Conservation (phyloP, 2,113 vertebrate species). For the Neofelis nebulosa region DNA sequence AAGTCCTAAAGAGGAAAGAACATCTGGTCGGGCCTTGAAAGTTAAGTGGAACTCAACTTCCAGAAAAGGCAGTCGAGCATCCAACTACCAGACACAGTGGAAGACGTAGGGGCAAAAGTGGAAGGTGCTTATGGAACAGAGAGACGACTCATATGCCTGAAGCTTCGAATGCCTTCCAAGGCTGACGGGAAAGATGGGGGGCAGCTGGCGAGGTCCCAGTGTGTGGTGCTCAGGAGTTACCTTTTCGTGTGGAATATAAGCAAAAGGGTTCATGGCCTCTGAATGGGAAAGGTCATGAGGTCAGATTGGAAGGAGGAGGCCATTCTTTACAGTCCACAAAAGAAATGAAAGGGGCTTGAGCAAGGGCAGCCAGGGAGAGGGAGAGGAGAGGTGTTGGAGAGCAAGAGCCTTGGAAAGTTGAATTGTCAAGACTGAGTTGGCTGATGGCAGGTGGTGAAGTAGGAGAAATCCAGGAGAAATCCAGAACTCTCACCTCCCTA, state of each 20-base stretch:
- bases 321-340: background rate
- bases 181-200: too few relatives aligned
- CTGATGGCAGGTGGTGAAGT: fast-evolving
- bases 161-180: too few relatives aligned
- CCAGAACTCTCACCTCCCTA: background rate
- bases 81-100: too few relatives aligned
- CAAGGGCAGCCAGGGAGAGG: background rate
- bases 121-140: too few relatives aligned
- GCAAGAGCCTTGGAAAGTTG: too few relatives aligned
- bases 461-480: background rate
- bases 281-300: background rate
- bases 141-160: fast-evolving
- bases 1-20: background rate
- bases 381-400: too few relatives aligned
- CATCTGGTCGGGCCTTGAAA: background rate
- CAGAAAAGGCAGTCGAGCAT: background rate
- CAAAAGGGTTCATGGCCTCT: background rate
- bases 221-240: background rate
- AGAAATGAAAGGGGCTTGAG: background rate
- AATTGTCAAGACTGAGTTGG: background rate
- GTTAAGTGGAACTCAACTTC: background rate
- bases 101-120: background rate
- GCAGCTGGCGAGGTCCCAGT: background rate
- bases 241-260: background rate
- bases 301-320: background rate